Conservation (phyloP, 2,797 vertebrate species). For the Etheostoma perlongum region DNA sequence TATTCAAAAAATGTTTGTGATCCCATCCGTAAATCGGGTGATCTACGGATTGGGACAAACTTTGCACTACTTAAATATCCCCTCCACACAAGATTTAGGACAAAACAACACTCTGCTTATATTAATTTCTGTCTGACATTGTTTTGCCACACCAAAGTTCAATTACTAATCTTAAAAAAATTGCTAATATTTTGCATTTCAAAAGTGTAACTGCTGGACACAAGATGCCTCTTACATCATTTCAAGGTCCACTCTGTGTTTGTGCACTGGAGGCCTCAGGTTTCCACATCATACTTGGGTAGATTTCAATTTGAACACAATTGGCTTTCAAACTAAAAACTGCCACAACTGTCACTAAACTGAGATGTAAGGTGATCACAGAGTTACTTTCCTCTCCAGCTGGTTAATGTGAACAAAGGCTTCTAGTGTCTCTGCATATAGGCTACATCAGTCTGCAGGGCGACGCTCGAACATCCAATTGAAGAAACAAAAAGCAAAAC, state of each 20-base stretch:
- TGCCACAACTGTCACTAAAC: conserved; percentile 14
- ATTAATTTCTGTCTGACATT: background rate
- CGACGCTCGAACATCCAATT: background rate
- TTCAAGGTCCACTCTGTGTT: background rate
- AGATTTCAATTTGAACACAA: background rate
- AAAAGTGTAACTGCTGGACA: background rate
- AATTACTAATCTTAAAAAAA: background rate
- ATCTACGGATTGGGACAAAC: too few species aligned
- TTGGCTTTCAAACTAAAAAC: conserved; percentile 3
- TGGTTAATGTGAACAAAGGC: conserved; percentile 26
- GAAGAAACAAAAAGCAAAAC: too few species aligned
- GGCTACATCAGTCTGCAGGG: background rate
- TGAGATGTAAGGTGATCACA: conserved; percentile 32
- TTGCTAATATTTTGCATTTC: background rate
- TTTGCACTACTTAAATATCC: background rate
- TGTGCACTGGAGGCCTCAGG: conserved; percentile 4
- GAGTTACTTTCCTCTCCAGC: conserved; percentile 19
- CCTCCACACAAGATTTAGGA: background rate
- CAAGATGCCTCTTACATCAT: background rate
- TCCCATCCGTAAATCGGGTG: too few species aligned
- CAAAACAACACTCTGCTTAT: background rate
- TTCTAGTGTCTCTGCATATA: background rate
- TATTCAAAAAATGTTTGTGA: background rate
- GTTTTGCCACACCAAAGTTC: background rate
- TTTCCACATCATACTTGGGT: conserved; percentile 12